These are phyloP conservation scores for Drusus annulatus DNA, from an alignment of 1,140 invertebrate species.

Conservation along the genomic window DNA sequence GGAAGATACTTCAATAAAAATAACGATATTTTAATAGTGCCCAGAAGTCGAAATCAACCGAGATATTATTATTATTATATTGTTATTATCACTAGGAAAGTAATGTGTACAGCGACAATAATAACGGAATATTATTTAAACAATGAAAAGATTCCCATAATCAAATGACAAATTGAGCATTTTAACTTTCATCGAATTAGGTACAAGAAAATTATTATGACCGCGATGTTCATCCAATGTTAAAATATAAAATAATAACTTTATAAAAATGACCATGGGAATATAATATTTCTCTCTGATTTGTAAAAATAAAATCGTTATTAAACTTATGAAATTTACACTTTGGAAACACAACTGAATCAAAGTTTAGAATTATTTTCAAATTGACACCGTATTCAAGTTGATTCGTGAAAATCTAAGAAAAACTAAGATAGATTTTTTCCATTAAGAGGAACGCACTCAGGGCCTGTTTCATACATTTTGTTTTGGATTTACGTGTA, in stretches of 20 bases:
- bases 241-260: not conserved
- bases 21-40: constrained; percentile 9
- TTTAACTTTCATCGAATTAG: not conserved
- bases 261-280: no score
- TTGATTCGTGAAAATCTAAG: no score
- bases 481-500: no score
- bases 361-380: no score
- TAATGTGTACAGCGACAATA: not conserved
- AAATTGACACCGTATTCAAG: no score
- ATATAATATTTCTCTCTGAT: no score
- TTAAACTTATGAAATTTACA: no score
- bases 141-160: not conserved
- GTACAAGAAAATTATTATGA: constrained; percentile 3
- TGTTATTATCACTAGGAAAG: not conserved
- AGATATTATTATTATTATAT: not conserved
- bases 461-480: no score
- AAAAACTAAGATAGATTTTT: no score
- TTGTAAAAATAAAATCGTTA: no score
- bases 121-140: not conserved
- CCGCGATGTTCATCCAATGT: not conserved
- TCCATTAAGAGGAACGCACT: no score
- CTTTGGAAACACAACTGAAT: no score
- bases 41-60: not conserved
- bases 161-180: constrained; percentile 6
- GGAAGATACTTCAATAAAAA: not conserved